phyloP scores from a whole-genome alignment of 2,113 vertebrate species.

The Lophotis ruficrista region DNA sequence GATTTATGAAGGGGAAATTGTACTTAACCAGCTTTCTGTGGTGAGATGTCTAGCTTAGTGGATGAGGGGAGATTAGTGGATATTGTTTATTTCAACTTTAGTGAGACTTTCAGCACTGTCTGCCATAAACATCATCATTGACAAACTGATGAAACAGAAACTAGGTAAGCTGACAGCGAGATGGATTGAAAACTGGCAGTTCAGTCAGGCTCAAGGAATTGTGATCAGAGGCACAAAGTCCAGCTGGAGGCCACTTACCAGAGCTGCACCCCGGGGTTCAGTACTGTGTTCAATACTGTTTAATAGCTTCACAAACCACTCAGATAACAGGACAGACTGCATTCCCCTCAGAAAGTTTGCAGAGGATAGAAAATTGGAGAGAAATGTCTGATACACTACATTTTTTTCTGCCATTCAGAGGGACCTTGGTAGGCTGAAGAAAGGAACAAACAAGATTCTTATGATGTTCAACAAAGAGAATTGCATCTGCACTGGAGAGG shows the following conservation, averaged over 20 bases:
- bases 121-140: neutral
- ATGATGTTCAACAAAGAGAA: neutral
- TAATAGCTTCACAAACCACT: neutral
- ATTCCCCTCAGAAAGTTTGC: neutral
- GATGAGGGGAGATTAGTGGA: neutral
- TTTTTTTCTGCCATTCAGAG: neutral
- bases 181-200: neutral
- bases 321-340: neutral
- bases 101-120: neutral
- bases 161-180: neutral
- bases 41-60: neutral
- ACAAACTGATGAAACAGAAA: neutral
- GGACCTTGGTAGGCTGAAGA: neutral
- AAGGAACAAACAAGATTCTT: neutral
- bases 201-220: neutral
- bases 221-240: neutral
- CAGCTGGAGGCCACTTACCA: neutral
- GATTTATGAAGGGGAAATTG: neutral
- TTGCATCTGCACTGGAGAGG: neutral
- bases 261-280: neutral
- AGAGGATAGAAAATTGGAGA: neutral
- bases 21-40: neutral
- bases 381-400: neutral
- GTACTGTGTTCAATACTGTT: neutral
- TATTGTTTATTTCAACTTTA: neutral